Evolutionary conservation across 2,888 invertebrate genomes (phyloP).

Genomic region (Drosophila anceps): DNA sequence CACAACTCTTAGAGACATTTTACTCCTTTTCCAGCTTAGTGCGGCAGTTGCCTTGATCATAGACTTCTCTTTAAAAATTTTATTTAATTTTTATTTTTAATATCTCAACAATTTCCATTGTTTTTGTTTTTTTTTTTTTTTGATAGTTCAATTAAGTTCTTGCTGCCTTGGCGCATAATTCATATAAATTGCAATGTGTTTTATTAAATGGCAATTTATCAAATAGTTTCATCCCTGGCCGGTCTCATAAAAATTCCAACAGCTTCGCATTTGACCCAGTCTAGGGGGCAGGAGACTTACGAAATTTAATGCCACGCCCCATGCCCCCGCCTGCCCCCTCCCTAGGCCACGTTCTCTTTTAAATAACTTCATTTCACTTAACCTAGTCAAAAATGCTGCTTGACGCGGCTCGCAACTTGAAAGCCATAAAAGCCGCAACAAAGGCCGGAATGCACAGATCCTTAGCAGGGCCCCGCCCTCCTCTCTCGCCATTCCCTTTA

Average conservation of each 20-base stretch:
- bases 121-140: not conserved
- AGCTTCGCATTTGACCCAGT: constrained; percentile 1
- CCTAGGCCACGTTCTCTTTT: not conserved
- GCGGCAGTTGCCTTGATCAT: not conserved
- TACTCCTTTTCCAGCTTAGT: too few species aligned
- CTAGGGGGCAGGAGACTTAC: not conserved
- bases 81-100: not conserved
- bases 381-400: constrained; percentile 44
- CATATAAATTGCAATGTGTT: not conserved
- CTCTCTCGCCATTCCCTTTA: too few species aligned
- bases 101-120: not conserved
- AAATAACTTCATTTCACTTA: constrained; percentile 55
- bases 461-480: not conserved
- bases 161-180: not conserved
- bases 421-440: constrained; percentile 68
- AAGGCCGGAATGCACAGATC: constrained; percentile 43
- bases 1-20: too few species aligned
- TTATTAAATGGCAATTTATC: constrained; percentile 4
- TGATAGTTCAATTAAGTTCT: not conserved
- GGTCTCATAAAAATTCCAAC: constrained; percentile 9
- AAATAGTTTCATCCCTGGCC: constrained; percentile 11
- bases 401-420: constrained; percentile 53
- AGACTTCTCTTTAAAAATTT: not conserved
- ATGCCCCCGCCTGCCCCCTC: not conserved
- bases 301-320: constrained; percentile 11